phyloP scores from a whole-genome alignment of 2,797 vertebrate species.

The Clarias platycephalus region DNA sequence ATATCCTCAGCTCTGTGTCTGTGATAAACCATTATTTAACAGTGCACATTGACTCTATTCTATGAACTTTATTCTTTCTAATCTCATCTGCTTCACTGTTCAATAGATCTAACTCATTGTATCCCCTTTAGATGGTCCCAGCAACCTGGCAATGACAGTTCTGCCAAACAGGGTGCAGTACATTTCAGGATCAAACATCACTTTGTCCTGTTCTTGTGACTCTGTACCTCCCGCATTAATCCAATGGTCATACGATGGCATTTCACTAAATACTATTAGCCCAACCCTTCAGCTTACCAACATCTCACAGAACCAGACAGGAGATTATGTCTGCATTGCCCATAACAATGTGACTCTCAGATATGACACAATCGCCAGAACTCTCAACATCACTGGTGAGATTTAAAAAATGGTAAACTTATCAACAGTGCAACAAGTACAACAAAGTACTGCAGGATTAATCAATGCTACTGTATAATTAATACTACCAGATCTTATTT shows the following conservation, averaged over 20 bases:
- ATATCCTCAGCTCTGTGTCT: neutral
- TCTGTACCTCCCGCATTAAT: conserved; percentile 64
- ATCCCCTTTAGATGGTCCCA: conserved; percentile 69
- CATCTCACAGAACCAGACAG: conserved; percentile 49
- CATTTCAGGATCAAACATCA: conserved; percentile 62
- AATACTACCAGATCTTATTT: conserved; percentile 22
- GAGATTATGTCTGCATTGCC: conserved; percentile 65
- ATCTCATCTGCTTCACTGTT: neutral
- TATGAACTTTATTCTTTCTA: neutral
- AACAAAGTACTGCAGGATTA: no score
- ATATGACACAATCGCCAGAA: conserved; percentile 41
- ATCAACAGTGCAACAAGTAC: neutral
- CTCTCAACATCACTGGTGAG: conserved; percentile 61
- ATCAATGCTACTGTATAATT: neutral
- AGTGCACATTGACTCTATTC: neutral
- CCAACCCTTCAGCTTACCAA: conserved; percentile 51
- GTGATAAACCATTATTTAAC: neutral
- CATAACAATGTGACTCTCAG: conserved; percentile 66
- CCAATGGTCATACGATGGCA: conserved; percentile 62
- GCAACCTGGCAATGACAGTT: conserved; percentile 50
- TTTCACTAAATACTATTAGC: conserved; percentile 22
- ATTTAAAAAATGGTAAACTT: neutral
- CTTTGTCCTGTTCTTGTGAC: conserved; percentile 63
- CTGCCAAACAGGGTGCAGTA: conserved; percentile 50
- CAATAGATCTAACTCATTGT: neutral